Conservation (phyloP, 2,113 vertebrate genomes). For the Pomatostomus ruficeps region DNA sequence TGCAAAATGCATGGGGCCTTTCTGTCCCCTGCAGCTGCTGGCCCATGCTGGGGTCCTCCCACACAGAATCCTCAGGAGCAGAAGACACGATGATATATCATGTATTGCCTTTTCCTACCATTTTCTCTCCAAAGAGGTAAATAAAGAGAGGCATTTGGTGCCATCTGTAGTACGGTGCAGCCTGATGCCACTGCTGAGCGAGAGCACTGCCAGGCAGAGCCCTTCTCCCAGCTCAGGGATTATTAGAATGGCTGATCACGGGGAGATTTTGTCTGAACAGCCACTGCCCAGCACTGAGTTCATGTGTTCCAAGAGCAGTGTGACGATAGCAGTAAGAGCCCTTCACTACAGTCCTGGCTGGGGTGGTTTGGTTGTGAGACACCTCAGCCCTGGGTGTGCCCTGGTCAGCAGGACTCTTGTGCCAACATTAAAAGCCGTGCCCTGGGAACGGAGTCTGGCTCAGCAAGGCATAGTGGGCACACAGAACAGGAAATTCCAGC, state of each 20-base stretch:
- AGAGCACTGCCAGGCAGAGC: neutral
- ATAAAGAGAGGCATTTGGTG: neutral
- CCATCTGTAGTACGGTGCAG: neutral
- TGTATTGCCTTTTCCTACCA: neutral
- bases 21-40: neutral
- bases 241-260: neutral
- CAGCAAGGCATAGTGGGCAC: neutral
- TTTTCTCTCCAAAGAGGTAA: neutral
- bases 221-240: neutral
- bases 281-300: neutral
- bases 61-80: neutral
- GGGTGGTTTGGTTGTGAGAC: neutral
- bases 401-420: neutral
- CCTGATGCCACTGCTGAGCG: neutral
- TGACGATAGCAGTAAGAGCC: neutral
- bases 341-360: neutral
- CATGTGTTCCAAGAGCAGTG: rapidly evolving
- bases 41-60: neutral
- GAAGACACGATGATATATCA: neutral
- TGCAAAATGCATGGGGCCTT: neutral
- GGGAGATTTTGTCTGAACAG: neutral
- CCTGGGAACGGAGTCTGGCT: neutral
- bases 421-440: neutral
- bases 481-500: neutral
- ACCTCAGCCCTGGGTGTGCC: neutral